phyloP scores from a whole-genome alignment of 2,113 vertebrate genomes.

The Scatophagus argus region DNA sequence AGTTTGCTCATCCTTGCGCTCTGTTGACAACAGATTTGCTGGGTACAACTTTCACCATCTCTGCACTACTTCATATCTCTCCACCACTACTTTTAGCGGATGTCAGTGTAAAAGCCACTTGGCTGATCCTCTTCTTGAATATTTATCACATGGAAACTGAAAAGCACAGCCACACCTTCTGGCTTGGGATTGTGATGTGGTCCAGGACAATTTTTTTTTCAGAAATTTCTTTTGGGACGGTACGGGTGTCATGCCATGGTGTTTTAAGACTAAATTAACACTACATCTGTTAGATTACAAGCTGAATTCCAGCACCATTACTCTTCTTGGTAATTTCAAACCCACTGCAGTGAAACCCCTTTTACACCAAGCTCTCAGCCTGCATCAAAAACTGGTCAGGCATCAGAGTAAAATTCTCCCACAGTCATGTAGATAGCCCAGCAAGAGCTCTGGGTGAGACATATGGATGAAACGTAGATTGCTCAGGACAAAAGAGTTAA shows the following conservation, averaged over 20 bases:
- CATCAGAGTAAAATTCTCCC: background rate
- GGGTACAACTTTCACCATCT: constrained; percentile 78
- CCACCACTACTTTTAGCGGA: background rate
- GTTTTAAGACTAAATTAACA: background rate
- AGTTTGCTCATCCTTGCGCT: constrained; percentile 77
- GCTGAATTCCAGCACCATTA: too few relatives aligned
- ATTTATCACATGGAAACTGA: constrained; percentile 19
- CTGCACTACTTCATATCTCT: constrained; percentile 39
- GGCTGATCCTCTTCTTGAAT: constrained; percentile 9
- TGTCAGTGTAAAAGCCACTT: constrained; percentile 52
- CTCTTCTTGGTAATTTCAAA: too few relatives aligned
- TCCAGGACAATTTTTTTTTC: background rate
- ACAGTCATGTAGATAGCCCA: background rate
- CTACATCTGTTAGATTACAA: background rate
- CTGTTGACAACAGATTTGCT: constrained; percentile 80
- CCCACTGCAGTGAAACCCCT: background rate
- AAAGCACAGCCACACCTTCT: constrained; percentile 22
- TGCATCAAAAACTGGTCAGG: background rate
- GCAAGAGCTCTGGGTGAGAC: background rate
- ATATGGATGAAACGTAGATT: background rate
- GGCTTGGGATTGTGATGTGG: background rate
- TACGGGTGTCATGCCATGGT: background rate
- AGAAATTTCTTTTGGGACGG: background rate
- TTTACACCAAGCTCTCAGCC: background rate
- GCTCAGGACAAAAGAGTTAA: background rate